A percentile compares a stretch with the other conserved stretches of the same genome.
Conservation (phyloP, 37 sponge, comb jelly and placozoan genomes). For the Bolinopsis microptera region DNA sequence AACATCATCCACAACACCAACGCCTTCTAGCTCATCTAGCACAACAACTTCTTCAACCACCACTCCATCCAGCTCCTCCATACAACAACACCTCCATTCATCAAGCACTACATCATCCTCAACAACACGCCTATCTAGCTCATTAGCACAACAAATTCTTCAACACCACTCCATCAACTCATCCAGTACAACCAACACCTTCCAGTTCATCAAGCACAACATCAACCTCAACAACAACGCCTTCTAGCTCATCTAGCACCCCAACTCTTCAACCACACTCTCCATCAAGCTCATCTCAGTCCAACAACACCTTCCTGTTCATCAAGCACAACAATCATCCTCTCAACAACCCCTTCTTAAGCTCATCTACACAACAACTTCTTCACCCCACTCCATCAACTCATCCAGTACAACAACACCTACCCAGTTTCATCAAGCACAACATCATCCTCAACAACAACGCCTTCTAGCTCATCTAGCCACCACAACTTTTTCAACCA, state of each 20-base stretch:
- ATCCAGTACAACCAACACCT: no score
- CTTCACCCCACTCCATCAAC: neutral
- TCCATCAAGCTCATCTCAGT: neutral
- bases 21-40: no score
- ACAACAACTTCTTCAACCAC: no score
- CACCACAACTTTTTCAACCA: neutral
- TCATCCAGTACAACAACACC: neutral
- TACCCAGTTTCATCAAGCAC: no score
- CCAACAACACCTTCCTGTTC: neutral
- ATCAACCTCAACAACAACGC: no score
- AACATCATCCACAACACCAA: no score
- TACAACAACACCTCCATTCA: neutral
- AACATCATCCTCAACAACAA: no score
- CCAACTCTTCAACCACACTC: neutral
- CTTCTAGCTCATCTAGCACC: neutral
- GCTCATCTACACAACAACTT: neutral
- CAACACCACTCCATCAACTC: no score
- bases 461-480: neutral
- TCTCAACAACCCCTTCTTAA: neutral
- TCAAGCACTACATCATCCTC: neutral
- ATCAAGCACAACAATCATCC: neutral
- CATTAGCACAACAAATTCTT: no score
- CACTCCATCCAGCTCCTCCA: no score
- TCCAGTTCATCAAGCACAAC: no score
- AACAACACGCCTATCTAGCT: neutral